phyloP scores from a whole-genome alignment of 1,140 invertebrate genomes.

The Aphelinus atriplicis region DNA sequence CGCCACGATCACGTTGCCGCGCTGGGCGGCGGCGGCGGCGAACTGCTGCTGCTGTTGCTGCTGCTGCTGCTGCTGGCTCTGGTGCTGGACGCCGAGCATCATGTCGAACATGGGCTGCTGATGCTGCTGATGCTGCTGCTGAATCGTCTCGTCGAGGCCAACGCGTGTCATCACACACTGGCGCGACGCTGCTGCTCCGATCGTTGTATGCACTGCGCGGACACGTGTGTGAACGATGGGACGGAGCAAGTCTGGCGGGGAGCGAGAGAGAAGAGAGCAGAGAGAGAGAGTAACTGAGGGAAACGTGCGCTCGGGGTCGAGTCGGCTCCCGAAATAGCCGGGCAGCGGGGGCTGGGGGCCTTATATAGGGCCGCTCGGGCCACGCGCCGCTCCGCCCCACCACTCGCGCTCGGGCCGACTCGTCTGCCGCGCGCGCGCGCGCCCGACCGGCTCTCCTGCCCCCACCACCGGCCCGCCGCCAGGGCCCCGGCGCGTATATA shows the following conservation, averaged over 20 bases:
- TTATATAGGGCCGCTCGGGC: slow-evolving; percentile 62
- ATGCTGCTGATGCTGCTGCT: slow-evolving; percentile 25
- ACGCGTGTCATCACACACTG: slow-evolving; percentile 63
- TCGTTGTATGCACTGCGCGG: too few relatives aligned
- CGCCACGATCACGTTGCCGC: slow-evolving; percentile 59
- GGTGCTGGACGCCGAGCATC: slow-evolving; percentile 61
- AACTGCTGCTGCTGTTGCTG: slow-evolving; percentile 54
- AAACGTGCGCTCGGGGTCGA: slow-evolving; percentile 45
- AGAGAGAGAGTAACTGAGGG: slow-evolving; percentile 28
- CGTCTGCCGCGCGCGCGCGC: slow-evolving; percentile 24
- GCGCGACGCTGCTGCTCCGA: not conserved
- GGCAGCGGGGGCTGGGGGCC: slow-evolving; percentile 60
- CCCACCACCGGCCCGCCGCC: slow-evolving; percentile 7
- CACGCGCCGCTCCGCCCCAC: slow-evolving; percentile 60
- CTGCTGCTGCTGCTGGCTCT: slow-evolving; percentile 59
- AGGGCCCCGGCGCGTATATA: too few relatives aligned
- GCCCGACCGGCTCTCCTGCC: slow-evolving; percentile 35
- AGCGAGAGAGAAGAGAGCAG: slow-evolving; percentile 14
- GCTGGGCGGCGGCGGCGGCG: slow-evolving; percentile 52
- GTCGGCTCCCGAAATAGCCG: slow-evolving; percentile 65
- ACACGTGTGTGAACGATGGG: slow-evolving; percentile 4
- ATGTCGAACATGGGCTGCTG: slow-evolving; percentile 48
- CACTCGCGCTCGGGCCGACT: slow-evolving; percentile 40
- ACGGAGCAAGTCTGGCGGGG: slow-evolving; percentile 21
- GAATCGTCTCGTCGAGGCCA: slow-evolving; percentile 48